A percentile compares a stretch with the other conserved stretches of the same genome.
Conservation (phyloP, 2,888 invertebrate genomes). For the Drosophila algonquin region DNA sequence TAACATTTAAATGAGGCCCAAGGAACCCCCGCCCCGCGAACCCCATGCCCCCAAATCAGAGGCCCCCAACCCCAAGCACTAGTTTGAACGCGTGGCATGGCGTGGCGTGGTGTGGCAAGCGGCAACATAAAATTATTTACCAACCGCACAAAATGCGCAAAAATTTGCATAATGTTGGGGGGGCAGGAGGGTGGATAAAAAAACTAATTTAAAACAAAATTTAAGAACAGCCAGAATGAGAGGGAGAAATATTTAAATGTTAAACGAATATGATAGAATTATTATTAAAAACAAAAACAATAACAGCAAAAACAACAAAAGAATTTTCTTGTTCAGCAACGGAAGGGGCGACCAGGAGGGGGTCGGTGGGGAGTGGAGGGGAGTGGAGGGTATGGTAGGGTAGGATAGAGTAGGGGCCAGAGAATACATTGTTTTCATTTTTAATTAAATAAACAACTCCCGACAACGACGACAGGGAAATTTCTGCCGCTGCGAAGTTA, state of each 20-base stretch:
- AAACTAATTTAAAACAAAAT: slow-evolving; percentile 14
- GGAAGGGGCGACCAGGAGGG: background rate
- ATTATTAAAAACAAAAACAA: slow-evolving; percentile 22
- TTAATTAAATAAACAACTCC: slow-evolving; percentile 71
- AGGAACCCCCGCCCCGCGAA: too few species aligned
- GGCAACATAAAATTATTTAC: slow-evolving; percentile 52
- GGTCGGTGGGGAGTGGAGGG: background rate
- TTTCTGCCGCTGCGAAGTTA: slow-evolving; percentile 57
- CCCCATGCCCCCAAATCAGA: slow-evolving; percentile 19
- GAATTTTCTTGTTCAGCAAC: slow-evolving; percentile 15
- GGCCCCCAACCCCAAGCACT: background rate
- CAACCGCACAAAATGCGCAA: slow-evolving; percentile 48
- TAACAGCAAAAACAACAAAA: background rate
- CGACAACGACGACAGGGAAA: slow-evolving; percentile 50
- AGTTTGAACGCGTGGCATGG: background rate
- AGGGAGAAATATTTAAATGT: slow-evolving; percentile 34
- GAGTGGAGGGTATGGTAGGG: background rate
- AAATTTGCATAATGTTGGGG: slow-evolving; percentile 57
- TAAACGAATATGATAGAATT: slow-evolving; percentile 39
- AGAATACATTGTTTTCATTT: slow-evolving; percentile 58
- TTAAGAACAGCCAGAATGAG: slow-evolving; percentile 7
- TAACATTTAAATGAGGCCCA: slow-evolving; percentile 60
- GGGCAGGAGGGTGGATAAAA: background rate
- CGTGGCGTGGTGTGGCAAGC: background rate
- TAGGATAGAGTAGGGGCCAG: too few species aligned